These are phyloP conservation scores for Vulpes ferrilata DNA, from an alignment of 2,113 vertebrate species.

Conservation along the genomic window DNA sequence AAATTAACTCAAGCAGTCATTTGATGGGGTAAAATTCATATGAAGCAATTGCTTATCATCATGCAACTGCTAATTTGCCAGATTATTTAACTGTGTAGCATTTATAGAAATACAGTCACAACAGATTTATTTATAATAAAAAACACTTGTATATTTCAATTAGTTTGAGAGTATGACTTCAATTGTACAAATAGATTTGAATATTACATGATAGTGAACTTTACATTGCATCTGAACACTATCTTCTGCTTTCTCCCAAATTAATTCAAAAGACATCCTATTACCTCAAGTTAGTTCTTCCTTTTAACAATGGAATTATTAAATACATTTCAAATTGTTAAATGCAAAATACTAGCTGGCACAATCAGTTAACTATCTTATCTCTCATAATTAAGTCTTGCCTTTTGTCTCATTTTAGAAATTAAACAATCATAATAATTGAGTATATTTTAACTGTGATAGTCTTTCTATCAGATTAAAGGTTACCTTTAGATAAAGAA, in stretches of 20 bases:
- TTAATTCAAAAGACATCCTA: not conserved
- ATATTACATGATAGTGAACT: not conserved
- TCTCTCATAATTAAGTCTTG: not conserved
- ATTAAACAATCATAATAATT: not conserved
- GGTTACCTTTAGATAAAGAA: not conserved
- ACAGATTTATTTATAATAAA: not conserved
- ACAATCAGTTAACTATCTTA: not conserved
- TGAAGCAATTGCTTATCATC: not conserved
- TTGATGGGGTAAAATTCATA: not conserved
- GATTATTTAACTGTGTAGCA: not conserved
- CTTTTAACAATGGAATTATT: not conserved
- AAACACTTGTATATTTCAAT: not conserved
- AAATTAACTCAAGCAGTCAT: not conserved
- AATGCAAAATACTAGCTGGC: not conserved
- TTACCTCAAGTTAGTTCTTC: not conserved
- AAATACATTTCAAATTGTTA: not conserved
- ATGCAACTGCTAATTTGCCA: not conserved
- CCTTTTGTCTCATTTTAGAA: not conserved
- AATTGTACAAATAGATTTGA: not conserved
- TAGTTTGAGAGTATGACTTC: not conserved
- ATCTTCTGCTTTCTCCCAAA: not conserved
- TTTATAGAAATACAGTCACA: not conserved
- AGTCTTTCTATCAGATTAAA: not conserved
- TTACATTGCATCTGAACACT: not conserved
- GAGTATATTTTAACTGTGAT: not conserved